A percentile compares a stretch with the other conserved stretches of the same genome.
phyloP scores from a whole-genome alignment of 1,140 invertebrate genomes.

The Andrena cerasifolii region DNA sequence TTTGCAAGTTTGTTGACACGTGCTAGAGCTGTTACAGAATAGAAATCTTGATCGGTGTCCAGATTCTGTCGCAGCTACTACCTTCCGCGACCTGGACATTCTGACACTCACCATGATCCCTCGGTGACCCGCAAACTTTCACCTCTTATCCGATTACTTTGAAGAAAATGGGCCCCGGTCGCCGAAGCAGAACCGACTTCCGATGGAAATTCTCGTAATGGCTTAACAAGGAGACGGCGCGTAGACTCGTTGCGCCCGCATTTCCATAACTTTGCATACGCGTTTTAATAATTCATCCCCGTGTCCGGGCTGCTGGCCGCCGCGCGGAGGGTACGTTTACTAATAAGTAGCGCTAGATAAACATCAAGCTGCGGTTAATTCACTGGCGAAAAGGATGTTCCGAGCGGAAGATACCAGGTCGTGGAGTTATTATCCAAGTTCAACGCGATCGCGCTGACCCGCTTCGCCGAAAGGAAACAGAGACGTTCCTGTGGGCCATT shows the following conservation, averaged over 20 bases:
- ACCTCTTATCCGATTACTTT: background rate
- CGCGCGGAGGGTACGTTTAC: constrained; percentile 39
- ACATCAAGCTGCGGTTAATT: constrained; percentile 43
- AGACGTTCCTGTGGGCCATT: background rate
- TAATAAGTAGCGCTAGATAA: constrained; percentile 50
- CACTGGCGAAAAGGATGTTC: background rate
- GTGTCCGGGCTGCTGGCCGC: constrained; percentile 27
- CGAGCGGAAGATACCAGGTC: background rate
- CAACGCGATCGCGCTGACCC: background rate
- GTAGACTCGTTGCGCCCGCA: constrained; percentile 75
- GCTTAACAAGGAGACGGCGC: constrained; percentile 67
- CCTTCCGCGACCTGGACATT: too few relatives aligned
- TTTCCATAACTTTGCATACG: constrained; percentile 81
- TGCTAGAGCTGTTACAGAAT: too few relatives aligned
- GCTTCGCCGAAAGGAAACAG: background rate
- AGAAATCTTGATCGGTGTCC: background rate
- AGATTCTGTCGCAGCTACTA: too few relatives aligned
- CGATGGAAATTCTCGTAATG: constrained; percentile 69
- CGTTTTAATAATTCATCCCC: constrained; percentile 79
- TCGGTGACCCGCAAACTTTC: background rate
- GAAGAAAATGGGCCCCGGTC: constrained; percentile 6
- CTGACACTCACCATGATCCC: too few relatives aligned
- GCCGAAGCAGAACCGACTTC: constrained; percentile 20
- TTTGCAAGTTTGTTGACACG: background rate
- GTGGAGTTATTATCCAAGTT: background rate